phyloP scores from a whole-genome alignment of 1,140 invertebrate genomes.

The Drosophila nikananu region DNA sequence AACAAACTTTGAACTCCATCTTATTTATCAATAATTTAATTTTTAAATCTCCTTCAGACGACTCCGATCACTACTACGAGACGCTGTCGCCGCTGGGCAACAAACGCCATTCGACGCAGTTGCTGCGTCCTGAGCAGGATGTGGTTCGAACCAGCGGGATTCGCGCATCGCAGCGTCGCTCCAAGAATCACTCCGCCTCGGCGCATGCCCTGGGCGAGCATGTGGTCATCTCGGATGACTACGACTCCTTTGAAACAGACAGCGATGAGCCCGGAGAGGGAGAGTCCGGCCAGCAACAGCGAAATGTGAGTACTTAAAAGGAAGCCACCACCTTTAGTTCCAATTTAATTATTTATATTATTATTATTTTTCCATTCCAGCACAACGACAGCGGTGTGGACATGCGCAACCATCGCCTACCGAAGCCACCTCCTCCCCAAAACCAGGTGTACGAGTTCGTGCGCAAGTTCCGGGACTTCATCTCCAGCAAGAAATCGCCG shows the following conservation, averaged over 20 bases:
- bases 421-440: conserved; percentile 86
- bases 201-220: conserved; percentile 68
- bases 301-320: conserved; percentile 54
- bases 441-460: conserved; percentile 86
- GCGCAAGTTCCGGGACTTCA: conserved; percentile 87
- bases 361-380: conserved; percentile 10
- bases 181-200: conserved; percentile 65
- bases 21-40: neutral
- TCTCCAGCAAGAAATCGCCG: conserved; percentile 86
- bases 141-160: conserved; percentile 19
- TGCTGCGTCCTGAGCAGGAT: conserved; percentile 52
- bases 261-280: conserved; percentile 85
- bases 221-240: conserved; percentile 85
- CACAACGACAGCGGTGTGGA: conserved; percentile 86
- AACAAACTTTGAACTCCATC: neutral
- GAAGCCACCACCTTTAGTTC: too few species aligned
- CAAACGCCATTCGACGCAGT: conserved; percentile 72
- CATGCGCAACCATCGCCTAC: conserved; percentile 87
- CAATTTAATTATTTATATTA: neutral
- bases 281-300: conserved; percentile 86
- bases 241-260: conserved; percentile 89
- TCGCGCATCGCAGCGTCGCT: conserved; percentile 54
- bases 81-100: conserved; percentile 85
- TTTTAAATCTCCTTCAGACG: conserved; percentile 66
- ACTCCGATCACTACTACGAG: conserved; percentile 88